These are phyloP conservation scores for Falco cherrug DNA, from an alignment of 2,797 vertebrate genomes.

Conservation along the genomic window DNA sequence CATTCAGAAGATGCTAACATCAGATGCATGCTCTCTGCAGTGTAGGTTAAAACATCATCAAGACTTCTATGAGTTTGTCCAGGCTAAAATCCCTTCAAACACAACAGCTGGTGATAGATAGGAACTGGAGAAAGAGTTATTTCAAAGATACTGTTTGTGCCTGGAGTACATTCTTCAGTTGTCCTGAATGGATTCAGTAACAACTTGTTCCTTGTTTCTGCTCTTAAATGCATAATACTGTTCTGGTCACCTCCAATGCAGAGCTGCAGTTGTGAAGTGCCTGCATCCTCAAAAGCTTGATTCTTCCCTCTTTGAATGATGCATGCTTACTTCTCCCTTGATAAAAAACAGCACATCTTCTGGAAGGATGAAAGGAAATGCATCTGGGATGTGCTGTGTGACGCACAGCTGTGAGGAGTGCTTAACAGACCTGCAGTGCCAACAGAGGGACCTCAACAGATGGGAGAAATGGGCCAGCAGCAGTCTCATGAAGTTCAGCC, in stretches of 20 bases:
- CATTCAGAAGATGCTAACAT: neutral
- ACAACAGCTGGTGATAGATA: neutral
- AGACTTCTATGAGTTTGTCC: neutral
- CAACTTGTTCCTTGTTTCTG: neutral
- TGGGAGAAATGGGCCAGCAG: neutral
- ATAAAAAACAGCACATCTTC: accelerated
- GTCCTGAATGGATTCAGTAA: neutral
- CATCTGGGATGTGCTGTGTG: accelerated
- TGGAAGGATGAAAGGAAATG: neutral
- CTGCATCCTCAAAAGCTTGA: neutral
- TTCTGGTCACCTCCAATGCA: neutral
- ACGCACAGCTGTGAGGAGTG: neutral
- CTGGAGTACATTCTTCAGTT: neutral
- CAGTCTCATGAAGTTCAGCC: neutral
- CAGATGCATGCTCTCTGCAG: neutral
- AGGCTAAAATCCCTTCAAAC: neutral
- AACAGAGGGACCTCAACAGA: too few relatives aligned
- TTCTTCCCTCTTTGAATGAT: neutral
- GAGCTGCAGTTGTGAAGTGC: neutral
- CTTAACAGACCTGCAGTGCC: neutral
- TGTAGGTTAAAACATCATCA: neutral
- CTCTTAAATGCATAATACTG: neutral
- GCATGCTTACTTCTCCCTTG: accelerated
- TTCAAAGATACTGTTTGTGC: neutral
- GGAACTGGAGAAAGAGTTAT: neutral